Base-by-base conservation (phyloP, 2,888 invertebrate genomes). In the Phyllotreta cruciferae region DNA sequence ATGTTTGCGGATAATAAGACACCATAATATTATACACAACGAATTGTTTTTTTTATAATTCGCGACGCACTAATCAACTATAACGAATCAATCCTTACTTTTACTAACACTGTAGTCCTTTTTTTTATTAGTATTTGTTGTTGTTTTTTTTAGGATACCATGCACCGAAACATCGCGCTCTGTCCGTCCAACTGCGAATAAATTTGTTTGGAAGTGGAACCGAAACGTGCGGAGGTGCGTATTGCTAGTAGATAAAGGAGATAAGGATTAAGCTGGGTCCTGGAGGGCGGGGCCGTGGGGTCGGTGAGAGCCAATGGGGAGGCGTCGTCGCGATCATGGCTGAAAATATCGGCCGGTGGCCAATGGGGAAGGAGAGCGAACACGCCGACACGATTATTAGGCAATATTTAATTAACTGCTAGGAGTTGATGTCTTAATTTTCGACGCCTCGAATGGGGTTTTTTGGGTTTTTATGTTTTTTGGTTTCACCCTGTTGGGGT, bases 1-100 rank as follows among this genome's bases (percentile, higher is more conserved):
- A 24, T 34, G 53, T 85, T 66, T 87, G 84, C 81, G 87, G 87
- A 75, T 88, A 90, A 81, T 90, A 91, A 71, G 89, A 89, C 82
- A 91, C 90, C 91, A 91, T 90, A 52, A 63, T 68, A 56, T 42
- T 35, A 49, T 24, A 49, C 34, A 49, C 34, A 13, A 49, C 34
- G 4, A 49, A 3, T 7, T 10, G 11, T 47, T 13, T 5, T 14
- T 3, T 11, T 24, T 24, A 24, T 24, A 24, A 24, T 24, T 24
- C 24, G 24, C 24, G 24, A 24, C 24, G 4, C 24, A 3, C 24
- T 1, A 24, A 4, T 24, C 2, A 24, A 24, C 24, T 1, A 34
- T 35, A 1, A 49, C 49, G 8, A 49, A 14, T 34, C n/a, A n/a
- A n/a, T 49, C 35, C 49, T 35, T 49, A 36, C 11, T 14, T 1